Conservation (phyloP, 2,888 invertebrate species). For the Sylvicola cinctus region DNA sequence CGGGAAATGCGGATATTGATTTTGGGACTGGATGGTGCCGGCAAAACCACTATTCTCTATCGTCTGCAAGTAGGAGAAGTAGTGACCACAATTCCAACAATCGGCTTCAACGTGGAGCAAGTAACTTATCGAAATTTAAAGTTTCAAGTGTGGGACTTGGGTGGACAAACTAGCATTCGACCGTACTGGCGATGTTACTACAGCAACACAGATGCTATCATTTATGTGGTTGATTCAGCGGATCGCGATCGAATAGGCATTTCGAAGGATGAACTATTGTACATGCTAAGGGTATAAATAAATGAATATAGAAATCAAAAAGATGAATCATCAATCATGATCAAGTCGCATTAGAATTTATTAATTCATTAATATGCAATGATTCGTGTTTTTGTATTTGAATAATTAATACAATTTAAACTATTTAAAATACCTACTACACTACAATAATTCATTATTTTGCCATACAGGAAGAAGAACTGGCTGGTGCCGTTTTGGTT, state of each 20-base stretch:
- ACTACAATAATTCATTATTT: too few species aligned
- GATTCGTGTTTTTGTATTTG: too few species aligned
- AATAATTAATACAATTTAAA: too few species aligned
- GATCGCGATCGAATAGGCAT: constrained; percentile 98
- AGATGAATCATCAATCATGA: not conserved
- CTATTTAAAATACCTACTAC: too few species aligned
- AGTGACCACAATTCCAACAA: constrained; percentile 95
- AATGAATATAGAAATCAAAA: not conserved
- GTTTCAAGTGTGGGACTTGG: constrained; percentile 98
- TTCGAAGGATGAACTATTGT: constrained; percentile 92
- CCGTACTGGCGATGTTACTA: constrained; percentile 99
- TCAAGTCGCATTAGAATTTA: too few species aligned
- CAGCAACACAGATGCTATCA: constrained; percentile 98
- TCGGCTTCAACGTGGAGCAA: constrained; percentile 98
- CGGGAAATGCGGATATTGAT: constrained; percentile 97
- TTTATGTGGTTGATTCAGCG: constrained; percentile 98
- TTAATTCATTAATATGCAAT: too few species aligned
- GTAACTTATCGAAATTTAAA: constrained; percentile 98
- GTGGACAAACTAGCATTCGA: constrained; percentile 97
- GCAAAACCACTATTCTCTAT: constrained; percentile 97
- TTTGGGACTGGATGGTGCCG: constrained; percentile 93
- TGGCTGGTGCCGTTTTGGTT: constrained; percentile 85
- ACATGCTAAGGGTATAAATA: constrained; percentile 76
- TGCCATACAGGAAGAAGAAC: constrained; percentile 93
- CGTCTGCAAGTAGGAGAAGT: constrained; percentile 96